phyloP scores from a whole-genome alignment of 2,888 invertebrate genomes.

The Ennomos erosarius region DNA sequence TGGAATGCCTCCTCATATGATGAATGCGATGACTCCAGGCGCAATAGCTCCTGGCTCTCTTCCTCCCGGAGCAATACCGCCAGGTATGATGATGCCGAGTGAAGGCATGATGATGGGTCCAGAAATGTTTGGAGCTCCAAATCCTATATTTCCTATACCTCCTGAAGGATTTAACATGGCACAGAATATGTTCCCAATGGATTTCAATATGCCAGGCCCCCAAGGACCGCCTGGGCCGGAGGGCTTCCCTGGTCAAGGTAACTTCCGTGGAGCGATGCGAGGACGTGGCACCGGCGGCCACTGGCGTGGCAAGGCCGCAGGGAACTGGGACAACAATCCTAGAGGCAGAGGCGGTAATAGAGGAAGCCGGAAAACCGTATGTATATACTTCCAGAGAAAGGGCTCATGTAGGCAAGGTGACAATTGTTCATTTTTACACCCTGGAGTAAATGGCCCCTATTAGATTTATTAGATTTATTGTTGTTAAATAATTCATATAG shows the following conservation, averaged over 20 bases:
- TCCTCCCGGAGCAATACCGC: slow-evolving; percentile 63
- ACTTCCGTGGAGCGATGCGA: slow-evolving; percentile 84
- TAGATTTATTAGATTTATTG: slow-evolving; percentile 58
- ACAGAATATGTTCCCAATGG: slow-evolving; percentile 80
- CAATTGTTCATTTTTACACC: slow-evolving; percentile 93
- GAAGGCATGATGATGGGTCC: slow-evolving; percentile 52
- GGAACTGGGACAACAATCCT: slow-evolving; percentile 77
- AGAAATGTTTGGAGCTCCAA: slow-evolving; percentile 70
- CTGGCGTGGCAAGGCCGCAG: slow-evolving; percentile 79
- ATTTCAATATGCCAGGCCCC: slow-evolving; percentile 78
- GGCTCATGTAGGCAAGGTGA: slow-evolving; percentile 93
- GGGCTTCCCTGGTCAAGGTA: slow-evolving; percentile 69
- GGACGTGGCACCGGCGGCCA: slow-evolving; percentile 80
- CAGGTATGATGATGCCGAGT: slow-evolving; percentile 77
- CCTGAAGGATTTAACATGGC: slow-evolving; percentile 77
- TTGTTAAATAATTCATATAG: slow-evolving; percentile 2
- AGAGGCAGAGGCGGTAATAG: slow-evolving; percentile 81
- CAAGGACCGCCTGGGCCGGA: slow-evolving; percentile 66
- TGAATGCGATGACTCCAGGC: slow-evolving; percentile 63
- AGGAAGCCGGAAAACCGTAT: slow-evolving; percentile 85
- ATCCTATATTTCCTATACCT: slow-evolving; percentile 65
- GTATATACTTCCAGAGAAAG: slow-evolving; percentile 91
- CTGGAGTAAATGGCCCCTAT: slow-evolving; percentile 87
- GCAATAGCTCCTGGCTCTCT: slow-evolving; percentile 69
- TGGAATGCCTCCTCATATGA: slow-evolving; percentile 61